phyloP scores from a whole-genome alignment of 2,113 vertebrate genomes.

The Sebastes schlegelii region DNA sequence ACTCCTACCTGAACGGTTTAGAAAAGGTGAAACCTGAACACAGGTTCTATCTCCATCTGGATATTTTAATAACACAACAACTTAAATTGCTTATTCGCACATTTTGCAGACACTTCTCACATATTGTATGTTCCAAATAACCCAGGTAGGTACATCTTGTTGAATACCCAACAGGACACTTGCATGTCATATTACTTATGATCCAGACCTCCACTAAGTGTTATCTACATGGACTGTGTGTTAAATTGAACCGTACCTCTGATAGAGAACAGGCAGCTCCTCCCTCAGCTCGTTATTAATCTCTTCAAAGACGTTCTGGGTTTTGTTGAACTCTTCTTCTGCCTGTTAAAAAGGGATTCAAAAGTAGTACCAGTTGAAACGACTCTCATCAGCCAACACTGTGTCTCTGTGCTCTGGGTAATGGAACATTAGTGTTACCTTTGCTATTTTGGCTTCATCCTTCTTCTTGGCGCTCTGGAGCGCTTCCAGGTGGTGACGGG shows the following conservation, averaged over 20 bases:
- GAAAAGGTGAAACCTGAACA: too few species aligned
- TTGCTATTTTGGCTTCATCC: conserved; percentile 91
- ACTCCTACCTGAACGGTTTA: neutral
- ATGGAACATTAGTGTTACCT: conserved; percentile 77
- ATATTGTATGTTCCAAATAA: neutral
- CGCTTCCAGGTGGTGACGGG: conserved; percentile 93
- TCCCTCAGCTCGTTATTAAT: conserved; percentile 93
- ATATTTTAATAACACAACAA: too few species aligned
- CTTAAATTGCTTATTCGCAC: neutral
- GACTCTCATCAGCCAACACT: too few species aligned
- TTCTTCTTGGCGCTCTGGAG: conserved; percentile 94
- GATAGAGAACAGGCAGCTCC: conserved; percentile 91
- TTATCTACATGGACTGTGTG: neutral
- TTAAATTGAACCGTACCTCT: conserved; percentile 83
- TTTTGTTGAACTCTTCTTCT: conserved; percentile 94
- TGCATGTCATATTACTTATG: too few species aligned
- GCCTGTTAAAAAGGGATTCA: conserved; percentile 80
- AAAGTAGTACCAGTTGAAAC: neutral
- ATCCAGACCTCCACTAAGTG: neutral
- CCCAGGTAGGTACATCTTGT: too few species aligned
- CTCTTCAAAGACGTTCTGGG: conserved; percentile 94
- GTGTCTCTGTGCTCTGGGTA: fast-evolving
- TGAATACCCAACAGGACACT: neutral
- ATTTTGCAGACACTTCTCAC: neutral
- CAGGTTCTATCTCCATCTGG: too few species aligned